phyloP scores from a whole-genome alignment of 2,113 vertebrate species.

The Saguinus midas region DNA sequence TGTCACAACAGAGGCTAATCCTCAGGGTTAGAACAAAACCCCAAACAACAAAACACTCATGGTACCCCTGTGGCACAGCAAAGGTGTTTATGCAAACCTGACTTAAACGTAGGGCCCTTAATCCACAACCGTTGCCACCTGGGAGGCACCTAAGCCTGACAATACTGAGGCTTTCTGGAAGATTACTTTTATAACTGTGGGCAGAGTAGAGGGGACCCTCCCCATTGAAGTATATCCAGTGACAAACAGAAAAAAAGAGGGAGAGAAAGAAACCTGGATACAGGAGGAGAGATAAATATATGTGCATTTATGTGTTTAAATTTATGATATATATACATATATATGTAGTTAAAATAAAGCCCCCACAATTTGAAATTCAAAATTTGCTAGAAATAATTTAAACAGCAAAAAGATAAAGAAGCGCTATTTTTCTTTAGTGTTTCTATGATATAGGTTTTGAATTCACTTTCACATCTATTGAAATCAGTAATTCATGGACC shows the following conservation, averaged over 20 bases:
- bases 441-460: not conserved
- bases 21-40: not conserved
- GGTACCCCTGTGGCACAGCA: not conserved
- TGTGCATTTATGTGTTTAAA: not conserved
- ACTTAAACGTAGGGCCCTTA: not conserved
- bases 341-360: not conserved
- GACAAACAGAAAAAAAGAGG: not conserved
- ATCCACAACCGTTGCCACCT: not conserved
- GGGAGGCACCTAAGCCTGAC: not conserved
- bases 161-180: not conserved
- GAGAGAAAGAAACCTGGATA: not conserved
- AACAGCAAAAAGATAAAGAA: not conserved
- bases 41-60: not conserved
- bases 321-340: no score
- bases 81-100: not conserved
- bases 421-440: not conserved
- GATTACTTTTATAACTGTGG: not conserved
- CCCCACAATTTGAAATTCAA: not conserved
- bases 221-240: not conserved
- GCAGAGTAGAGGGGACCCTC: not conserved
- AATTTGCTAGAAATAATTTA: not conserved
- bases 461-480: not conserved
- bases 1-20: not conserved
- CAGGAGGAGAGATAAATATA: no score
- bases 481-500: not conserved